Conservation (phyloP, 2,113 vertebrate species). For the human region DNA sequence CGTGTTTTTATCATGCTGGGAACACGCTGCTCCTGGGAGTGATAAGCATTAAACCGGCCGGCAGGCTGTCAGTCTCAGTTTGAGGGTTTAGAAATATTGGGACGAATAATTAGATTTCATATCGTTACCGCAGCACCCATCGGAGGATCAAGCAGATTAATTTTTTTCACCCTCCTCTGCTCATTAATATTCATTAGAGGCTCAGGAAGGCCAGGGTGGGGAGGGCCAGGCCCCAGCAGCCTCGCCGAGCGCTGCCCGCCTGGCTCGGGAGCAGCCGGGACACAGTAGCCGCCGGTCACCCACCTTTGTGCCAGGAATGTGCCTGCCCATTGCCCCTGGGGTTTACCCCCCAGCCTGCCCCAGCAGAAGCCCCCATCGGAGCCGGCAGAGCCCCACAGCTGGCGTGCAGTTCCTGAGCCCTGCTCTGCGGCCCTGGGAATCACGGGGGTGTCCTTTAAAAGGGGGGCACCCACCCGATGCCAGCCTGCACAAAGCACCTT, state of each 20-base stretch:
- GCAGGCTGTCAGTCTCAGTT: constrained; percentile 83
- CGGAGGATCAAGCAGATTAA: constrained; percentile 98
- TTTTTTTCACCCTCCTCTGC: constrained; percentile 80
- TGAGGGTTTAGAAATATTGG: constrained; percentile 93
- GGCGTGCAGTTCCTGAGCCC: not conserved
- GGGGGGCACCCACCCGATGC: fast-evolving
- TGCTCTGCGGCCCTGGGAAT: not conserved
- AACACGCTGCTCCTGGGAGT: constrained; percentile 71
- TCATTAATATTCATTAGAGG: constrained; percentile 98
- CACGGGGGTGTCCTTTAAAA: not conserved
- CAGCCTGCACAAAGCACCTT: not conserved
- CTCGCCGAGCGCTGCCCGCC: not conserved
- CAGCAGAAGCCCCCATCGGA: not conserved
- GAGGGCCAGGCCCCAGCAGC: not conserved
- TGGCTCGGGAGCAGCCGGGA: fast-evolving
- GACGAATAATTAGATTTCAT: constrained; percentile 99
- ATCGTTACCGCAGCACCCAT: constrained; percentile 94
- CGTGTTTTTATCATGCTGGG: constrained; percentile 77
- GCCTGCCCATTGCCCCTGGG: not conserved
- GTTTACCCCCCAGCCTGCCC: not conserved
- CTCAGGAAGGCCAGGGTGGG: constrained; percentile 65
- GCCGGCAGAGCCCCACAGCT: fast-evolving
- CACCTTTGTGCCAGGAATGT: fast-evolving
- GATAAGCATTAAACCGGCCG: constrained; percentile 83
- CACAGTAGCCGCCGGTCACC: fast-evolving